Conservation (phyloP, 1,140 invertebrate genomes). For the Phymorhynchus buccinoides region DNA sequence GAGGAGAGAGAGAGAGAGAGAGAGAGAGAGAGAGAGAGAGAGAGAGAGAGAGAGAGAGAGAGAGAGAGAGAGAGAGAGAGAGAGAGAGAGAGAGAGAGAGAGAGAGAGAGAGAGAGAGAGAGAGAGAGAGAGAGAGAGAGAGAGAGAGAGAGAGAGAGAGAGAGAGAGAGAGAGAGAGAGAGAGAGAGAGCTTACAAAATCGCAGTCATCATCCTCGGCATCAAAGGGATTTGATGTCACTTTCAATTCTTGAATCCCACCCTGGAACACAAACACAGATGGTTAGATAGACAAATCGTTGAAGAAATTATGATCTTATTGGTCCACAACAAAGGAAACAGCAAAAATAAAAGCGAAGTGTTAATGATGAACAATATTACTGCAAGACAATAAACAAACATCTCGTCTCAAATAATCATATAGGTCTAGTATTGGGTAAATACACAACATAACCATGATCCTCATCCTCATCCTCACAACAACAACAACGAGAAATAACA, state of each 20-base stretch:
- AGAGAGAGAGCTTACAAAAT: slow-evolving; percentile 43
- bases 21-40: background rate
- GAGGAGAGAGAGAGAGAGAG: background rate
- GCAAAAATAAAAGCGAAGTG: background rate
- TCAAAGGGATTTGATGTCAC: slow-evolving; percentile 44
- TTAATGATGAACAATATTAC: too few relatives aligned
- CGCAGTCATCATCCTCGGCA: slow-evolving; percentile 49
- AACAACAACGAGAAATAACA: too few relatives aligned
- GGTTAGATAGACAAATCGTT: background rate
- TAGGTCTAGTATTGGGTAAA: background rate
- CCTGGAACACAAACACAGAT: slow-evolving; percentile 43
- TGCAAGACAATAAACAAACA: too few relatives aligned
- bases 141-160: background rate
- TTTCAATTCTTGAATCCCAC: slow-evolving; percentile 53
- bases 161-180: background rate
- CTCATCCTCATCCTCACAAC: too few relatives aligned
- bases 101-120: too few relatives aligned
- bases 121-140: background rate
- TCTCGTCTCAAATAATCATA: background rate
- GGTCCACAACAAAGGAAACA: background rate
- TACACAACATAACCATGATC: background rate
- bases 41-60: background rate
- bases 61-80: background rate
- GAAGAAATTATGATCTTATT: too few relatives aligned
- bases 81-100: too few relatives aligned